These are phyloP conservation scores for Grammomys dolichurus DNA, from an alignment of 2,113 vertebrate species.

Conservation along the genomic window DNA sequence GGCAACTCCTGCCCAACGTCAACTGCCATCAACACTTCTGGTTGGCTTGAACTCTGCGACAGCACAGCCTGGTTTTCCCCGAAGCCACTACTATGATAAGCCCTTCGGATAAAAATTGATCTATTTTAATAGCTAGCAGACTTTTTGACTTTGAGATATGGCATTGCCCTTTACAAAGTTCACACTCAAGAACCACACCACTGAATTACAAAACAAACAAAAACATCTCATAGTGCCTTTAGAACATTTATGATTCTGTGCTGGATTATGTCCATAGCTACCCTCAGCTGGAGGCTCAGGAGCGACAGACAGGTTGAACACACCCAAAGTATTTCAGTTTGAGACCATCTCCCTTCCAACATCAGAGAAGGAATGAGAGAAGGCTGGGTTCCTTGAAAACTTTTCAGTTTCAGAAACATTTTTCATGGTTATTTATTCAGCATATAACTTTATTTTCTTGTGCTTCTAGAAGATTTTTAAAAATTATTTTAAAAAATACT, in stretches of 20 bases:
- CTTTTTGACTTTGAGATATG: background rate
- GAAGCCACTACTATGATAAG: conserved; percentile 39
- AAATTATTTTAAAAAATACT: background rate
- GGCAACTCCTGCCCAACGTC: conserved; percentile 56
- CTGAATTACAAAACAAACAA: background rate
- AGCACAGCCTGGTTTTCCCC: background rate
- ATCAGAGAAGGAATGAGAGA: background rate
- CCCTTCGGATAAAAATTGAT: conserved; percentile 29
- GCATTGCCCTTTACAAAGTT: background rate
- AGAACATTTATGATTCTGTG: background rate
- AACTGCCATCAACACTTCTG: conserved; percentile 57
- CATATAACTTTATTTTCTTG: conserved; percentile 43
- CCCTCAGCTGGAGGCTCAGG: background rate
- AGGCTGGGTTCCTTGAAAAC: background rate
- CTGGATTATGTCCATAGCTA: background rate
- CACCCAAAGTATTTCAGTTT: background rate
- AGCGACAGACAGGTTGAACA: background rate
- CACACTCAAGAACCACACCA: background rate
- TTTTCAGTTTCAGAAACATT: background rate
- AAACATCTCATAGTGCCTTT: background rate
- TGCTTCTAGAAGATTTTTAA: background rate
- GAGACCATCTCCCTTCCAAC: background rate
- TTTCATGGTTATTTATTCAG: conserved; percentile 9
- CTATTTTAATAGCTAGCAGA: background rate
- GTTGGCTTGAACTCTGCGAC: background rate